These are phyloP conservation scores for Lithosia quadra DNA, from an alignment of 2,888 invertebrate genomes.

Conservation along the genomic window DNA sequence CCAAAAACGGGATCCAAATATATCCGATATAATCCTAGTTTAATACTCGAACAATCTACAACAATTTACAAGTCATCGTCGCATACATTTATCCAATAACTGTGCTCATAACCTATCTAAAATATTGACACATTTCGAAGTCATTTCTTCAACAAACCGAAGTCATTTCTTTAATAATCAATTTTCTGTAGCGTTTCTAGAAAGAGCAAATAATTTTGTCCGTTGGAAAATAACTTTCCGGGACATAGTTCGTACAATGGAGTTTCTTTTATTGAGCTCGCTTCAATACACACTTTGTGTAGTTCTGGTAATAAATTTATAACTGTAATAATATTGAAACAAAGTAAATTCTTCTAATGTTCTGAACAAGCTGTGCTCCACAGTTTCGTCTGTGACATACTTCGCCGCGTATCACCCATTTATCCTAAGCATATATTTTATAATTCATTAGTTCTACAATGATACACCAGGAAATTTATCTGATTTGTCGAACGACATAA, in stretches of 20 bases:
- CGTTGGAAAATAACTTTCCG: constrained; percentile 27
- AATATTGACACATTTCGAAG: not conserved
- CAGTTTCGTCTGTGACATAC: too few relatives aligned
- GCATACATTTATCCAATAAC: not conserved
- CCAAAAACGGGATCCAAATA: too few relatives aligned
- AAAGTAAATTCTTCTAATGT: not conserved
- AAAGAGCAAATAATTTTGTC: constrained; percentile 32
- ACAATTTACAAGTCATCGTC: too few relatives aligned
- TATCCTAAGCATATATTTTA: too few relatives aligned
- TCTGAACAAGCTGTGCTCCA: too few relatives aligned
- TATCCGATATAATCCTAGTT: too few relatives aligned
- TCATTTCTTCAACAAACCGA: not conserved
- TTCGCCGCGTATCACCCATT: too few relatives aligned
- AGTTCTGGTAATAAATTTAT: constrained; percentile 9
- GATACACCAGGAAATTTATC: too few relatives aligned
- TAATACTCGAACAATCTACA: too few relatives aligned
- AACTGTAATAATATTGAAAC: not conserved
- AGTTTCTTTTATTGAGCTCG: constrained; percentile 27
- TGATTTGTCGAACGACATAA: too few relatives aligned
- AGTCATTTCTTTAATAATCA: constrained; percentile 6
- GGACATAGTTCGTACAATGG: constrained; percentile 21
- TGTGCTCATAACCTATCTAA: not conserved
- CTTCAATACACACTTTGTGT: constrained; percentile 17
- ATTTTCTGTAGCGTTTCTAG: not conserved
- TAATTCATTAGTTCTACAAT: too few relatives aligned